Conservation (phyloP, 2,888 invertebrate genomes). For the Apeira syringaria region DNA sequence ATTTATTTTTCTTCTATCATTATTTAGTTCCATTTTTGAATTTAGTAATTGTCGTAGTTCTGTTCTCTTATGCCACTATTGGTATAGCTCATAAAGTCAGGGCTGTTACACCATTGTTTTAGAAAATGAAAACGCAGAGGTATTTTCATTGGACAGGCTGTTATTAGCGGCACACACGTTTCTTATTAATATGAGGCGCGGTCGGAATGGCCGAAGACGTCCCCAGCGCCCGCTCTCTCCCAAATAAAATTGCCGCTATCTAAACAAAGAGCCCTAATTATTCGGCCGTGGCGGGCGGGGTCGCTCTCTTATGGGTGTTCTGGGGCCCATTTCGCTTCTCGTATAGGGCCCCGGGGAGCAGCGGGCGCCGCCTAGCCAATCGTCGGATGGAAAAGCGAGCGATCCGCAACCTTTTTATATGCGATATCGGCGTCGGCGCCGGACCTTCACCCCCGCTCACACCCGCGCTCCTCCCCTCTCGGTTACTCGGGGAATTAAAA, state of each 20-base stretch:
- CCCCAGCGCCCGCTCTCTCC: slow-evolving; percentile 81
- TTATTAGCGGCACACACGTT: slow-evolving; percentile 69
- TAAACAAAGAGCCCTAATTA: slow-evolving; percentile 87
- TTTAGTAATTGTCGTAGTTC: too few relatives aligned
- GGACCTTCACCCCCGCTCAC: slow-evolving; percentile 50
- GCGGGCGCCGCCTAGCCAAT: slow-evolving; percentile 86
- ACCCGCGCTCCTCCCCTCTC: slow-evolving; percentile 39
- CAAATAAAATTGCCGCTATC: slow-evolving; percentile 85
- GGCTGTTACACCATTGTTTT: slow-evolving; percentile 16
- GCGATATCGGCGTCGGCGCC: slow-evolving; percentile 76
- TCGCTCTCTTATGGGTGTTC: slow-evolving; percentile 88
- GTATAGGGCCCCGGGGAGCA: slow-evolving; percentile 85
- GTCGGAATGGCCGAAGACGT: slow-evolving; percentile 80
- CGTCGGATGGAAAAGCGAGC: slow-evolving; percentile 81
- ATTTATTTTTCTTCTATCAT: slow-evolving; percentile 22
- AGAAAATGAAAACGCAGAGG: slow-evolving; percentile 46
- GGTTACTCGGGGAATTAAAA: slow-evolving; percentile 73
- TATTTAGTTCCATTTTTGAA: neutral
- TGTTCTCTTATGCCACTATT: too few relatives aligned
- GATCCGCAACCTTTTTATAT: slow-evolving; percentile 83
- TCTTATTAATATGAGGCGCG: slow-evolving; percentile 81
- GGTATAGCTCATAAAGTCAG: too few relatives aligned
- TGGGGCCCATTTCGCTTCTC: slow-evolving; percentile 87
- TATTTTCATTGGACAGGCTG: slow-evolving; percentile 47
- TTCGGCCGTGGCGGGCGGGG: slow-evolving; percentile 86